Base-by-base conservation (phyloP, 2,797 vertebrate species). In the Premnoplex brunnescens region DNA sequence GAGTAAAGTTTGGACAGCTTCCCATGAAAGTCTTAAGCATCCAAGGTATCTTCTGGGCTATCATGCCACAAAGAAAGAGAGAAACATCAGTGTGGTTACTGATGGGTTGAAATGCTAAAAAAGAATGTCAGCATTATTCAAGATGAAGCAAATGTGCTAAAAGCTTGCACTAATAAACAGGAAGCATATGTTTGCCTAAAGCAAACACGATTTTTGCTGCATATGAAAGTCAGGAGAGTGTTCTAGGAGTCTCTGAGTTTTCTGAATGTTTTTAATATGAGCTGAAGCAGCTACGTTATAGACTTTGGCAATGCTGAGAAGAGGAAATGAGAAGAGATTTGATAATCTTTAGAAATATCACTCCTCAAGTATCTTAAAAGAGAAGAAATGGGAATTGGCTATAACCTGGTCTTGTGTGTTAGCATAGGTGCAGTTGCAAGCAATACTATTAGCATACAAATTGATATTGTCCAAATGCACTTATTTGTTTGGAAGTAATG, bases 381-480 rank as follows among this genome's bases (percentile, higher is more conserved):
- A 60, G 46, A 88, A 63, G 54, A 89, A 86, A 75, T 26, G n/a
- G 16, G 85, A 95, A 90, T 78, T 91, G 37, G 54, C 58, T 91
- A 81, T 86, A 95, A 91, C 43, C 30, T 73, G 64, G 51, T 68
- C 46, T 91, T 14, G 1, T 91, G 54, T 86, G 30, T 80, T 93
- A 88, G 23, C 36, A 62, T 14, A 91, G 89, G 82, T 84, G 51
- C 16, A 93, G 83, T 44, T 85, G 69, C 49, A 95, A 89, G 79
- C 83, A 93, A 68, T 93, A 62, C 52, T 78, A 93, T 94, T 95
- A 95, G 66, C 91, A 94, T 95, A 88, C 73, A 97, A 95, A 95
- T 93, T 78, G 83, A 75, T 90, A 81, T 39, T 66, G 85, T 81
- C 73, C 79, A 97, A 91, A 95, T 58, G 49, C n/a, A 88, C 34